Evolutionary conservation across 1,140 invertebrate species (phyloP).

Genomic region (Drosophila willistoni): DNA sequence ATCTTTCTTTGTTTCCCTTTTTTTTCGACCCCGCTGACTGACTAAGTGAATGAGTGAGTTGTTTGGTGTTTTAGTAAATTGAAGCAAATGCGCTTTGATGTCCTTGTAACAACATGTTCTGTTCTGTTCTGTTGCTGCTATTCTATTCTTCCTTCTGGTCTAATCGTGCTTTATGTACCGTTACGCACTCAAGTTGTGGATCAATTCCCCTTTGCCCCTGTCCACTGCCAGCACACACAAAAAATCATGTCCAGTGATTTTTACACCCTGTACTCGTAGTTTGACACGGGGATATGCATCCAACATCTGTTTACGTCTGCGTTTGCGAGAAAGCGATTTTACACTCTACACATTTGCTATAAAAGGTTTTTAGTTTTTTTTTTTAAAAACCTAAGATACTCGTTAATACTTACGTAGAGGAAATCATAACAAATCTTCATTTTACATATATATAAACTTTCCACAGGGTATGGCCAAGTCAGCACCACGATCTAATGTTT

Average conservation of each 20-base stretch:
- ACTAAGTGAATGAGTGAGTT: slow-evolving; percentile 26
- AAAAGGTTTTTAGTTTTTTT: no score
- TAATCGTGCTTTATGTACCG: slow-evolving; percentile 83
- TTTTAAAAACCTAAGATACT: no score
- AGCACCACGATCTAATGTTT: neutral
- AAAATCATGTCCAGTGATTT: slow-evolving; percentile 71
- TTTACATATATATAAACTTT: neutral
- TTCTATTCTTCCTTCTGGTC: slow-evolving; percentile 17
- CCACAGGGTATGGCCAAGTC: neutral
- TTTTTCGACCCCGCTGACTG: slow-evolving; percentile 29
- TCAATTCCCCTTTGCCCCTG: slow-evolving; percentile 38
- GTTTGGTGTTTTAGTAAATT: slow-evolving; percentile 81
- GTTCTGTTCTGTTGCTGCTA: neutral
- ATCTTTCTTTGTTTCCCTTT: slow-evolving; percentile 21
- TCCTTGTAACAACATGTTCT: slow-evolving; percentile 59
- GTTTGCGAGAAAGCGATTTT: neutral
- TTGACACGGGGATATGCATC: neutral
- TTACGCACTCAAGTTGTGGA: slow-evolving; percentile 73
- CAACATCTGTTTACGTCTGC: no score
- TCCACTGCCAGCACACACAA: slow-evolving; percentile 25
- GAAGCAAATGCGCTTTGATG: slow-evolving; percentile 82
- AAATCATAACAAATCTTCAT: no score
- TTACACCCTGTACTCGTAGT: neutral
- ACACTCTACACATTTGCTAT: neutral
- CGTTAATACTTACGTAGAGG: no score